Conservation (phyloP, 1,140 invertebrate species). For the Papilio aristodemus region DNA sequence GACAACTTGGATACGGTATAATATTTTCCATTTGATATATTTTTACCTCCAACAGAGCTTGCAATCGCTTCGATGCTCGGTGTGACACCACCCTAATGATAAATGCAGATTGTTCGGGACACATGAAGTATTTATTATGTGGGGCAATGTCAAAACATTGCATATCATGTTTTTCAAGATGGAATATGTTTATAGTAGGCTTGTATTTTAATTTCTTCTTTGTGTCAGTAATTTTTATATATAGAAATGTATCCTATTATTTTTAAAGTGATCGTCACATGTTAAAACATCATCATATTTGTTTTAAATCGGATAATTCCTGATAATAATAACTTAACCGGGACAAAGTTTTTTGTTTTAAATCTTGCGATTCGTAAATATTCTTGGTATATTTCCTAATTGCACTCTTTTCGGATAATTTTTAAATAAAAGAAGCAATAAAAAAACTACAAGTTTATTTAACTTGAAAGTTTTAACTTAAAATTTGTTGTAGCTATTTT, state of each 20-base stretch:
- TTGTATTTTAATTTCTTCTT: background rate
- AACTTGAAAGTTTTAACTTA: background rate
- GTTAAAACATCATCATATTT: too few relatives aligned
- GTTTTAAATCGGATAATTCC: too few relatives aligned
- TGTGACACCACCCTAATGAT: slow-evolving; percentile 3
- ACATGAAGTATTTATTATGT: slow-evolving; percentile 20
- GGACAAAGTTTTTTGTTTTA: too few relatives aligned
- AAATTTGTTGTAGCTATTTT: slow-evolving; percentile 13
- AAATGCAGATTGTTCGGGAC: slow-evolving; percentile 19
- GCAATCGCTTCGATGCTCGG: background rate
- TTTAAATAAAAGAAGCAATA: background rate
- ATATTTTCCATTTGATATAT: too few relatives aligned
- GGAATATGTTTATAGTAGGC: slow-evolving; percentile 7
- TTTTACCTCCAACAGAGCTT: background rate
- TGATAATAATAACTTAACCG: too few relatives aligned
- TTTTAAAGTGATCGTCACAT: too few relatives aligned
- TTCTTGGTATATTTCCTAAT: background rate
- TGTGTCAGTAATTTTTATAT: background rate
- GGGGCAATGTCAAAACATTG: slow-evolving; percentile 20
- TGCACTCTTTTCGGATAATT: background rate
- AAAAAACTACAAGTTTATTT: background rate
- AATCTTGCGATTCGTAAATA: too few relatives aligned
- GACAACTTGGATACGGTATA: too few relatives aligned
- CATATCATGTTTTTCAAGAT: slow-evolving; percentile 16
- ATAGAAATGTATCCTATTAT: too few relatives aligned